Conservation (phyloP, 2,888 invertebrate species). For the Incurvaria masculella region DNA sequence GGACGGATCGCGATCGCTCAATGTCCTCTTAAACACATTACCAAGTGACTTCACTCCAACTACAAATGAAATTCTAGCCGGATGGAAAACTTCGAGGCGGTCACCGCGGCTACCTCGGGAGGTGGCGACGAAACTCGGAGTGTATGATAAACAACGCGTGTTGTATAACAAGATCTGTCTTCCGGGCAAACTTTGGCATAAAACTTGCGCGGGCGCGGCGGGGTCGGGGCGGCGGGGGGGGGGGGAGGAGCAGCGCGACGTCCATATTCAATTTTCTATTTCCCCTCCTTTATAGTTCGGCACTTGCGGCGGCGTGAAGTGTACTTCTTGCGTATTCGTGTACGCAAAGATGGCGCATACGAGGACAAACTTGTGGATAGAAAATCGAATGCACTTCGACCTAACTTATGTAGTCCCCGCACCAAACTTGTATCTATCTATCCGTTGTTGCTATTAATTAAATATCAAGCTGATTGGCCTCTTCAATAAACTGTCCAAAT, state of each 20-base stretch:
- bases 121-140: constrained; percentile 5
- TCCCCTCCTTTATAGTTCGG: background rate
- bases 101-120: constrained; percentile 9
- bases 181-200: constrained; percentile 17
- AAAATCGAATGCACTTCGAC: background rate
- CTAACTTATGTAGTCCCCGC: no score
- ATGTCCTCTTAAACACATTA: no score
- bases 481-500: no score
- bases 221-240: background rate
- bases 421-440: no score
- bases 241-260: background rate
- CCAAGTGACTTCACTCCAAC: no score
- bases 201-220: constrained; percentile 10
- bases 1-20: no score
- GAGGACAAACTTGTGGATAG: background rate
- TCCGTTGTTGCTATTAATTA: no score
- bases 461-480: no score
- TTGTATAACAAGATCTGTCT: constrained; percentile 16
- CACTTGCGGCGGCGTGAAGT: background rate
- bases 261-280: constrained; percentile 2
- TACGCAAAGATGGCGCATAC: background rate
- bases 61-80: no score
- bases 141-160: constrained; percentile 16
- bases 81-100: background rate
- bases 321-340: no score